Conservation (phyloP, 2,888 invertebrate species). For the Celastrina argiolus region DNA sequence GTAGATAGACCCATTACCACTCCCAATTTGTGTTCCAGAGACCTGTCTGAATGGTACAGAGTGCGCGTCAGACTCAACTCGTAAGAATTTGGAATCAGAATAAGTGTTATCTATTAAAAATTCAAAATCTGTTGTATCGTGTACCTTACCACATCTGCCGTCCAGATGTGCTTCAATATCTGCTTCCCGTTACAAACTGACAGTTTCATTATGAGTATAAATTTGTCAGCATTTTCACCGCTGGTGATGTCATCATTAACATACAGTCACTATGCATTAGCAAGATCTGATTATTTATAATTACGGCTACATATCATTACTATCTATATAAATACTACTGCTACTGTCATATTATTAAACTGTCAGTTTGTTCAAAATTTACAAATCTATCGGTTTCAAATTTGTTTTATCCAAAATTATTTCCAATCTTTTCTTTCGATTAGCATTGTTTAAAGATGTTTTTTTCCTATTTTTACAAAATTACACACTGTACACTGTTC, state of each 20-base stretch:
- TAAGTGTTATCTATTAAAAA: conserved; percentile 69
- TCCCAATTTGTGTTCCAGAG: conserved; percentile 78
- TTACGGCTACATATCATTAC: too few relatives aligned
- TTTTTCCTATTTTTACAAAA: background rate
- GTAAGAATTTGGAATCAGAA: conserved; percentile 82
- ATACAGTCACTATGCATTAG: background rate
- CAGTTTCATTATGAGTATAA: conserved; percentile 49
- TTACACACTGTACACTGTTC: conserved; percentile 9
- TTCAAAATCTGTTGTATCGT: conserved; percentile 72
- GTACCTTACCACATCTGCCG: conserved; percentile 74
- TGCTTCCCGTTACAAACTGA: conserved; percentile 69
- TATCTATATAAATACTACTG: background rate
- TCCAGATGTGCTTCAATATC: conserved; percentile 69
- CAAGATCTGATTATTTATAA: too few relatives aligned
- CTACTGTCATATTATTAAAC: conserved; percentile 43
- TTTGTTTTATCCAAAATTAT: conserved; percentile 21
- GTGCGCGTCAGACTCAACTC: conserved; percentile 91
- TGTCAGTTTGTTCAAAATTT: conserved; percentile 62
- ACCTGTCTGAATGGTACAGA: conserved; percentile 88
- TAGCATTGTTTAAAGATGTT: background rate
- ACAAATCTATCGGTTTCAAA: conserved; percentile 51
- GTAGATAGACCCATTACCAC: conserved; percentile 59
- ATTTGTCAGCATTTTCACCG: conserved; percentile 24
- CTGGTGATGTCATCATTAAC: background rate
- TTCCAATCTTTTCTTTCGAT: conserved; percentile 11